phyloP scores from a whole-genome alignment of 2,797 vertebrate species.

The Acrossocheilus fasciatus region DNA sequence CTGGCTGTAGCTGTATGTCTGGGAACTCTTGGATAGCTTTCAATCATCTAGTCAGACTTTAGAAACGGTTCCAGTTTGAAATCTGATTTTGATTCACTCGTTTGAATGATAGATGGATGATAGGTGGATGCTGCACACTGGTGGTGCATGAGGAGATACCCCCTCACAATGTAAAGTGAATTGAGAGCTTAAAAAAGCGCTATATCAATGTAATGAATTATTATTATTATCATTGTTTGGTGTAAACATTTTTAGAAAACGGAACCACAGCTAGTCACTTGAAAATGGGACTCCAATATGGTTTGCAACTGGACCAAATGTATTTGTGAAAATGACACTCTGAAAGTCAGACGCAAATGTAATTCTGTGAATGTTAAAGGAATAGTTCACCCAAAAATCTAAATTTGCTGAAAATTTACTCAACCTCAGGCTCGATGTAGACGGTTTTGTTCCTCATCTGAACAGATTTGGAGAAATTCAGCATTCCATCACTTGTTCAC shows the following conservation, averaged over 20 bases:
- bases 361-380: not conserved
- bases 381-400: not conserved
- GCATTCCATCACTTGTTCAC: too few relatives aligned
- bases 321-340: not conserved
- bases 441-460: not conserved
- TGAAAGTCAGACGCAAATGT: not conserved
- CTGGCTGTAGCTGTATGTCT: not conserved
- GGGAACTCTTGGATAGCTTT: constrained; percentile 4
- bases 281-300: not conserved
- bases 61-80: not conserved
- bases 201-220: too few relatives aligned
- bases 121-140: too few relatives aligned
- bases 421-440: not conserved
- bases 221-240: too few relatives aligned
- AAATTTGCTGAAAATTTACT: not conserved
- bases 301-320: not conserved
- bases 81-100: not conserved
- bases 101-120: too few relatives aligned
- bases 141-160: too few relatives aligned
- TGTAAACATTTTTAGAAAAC: not conserved
- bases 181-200: too few relatives aligned
- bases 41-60: constrained; percentile 9
- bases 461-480: too few relatives aligned
- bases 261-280: not conserved
- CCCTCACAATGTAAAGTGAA: too few relatives aligned